Evolutionary conservation across 2,797 vertebrate genomes (phyloP).

Genomic region (Morus bassanus): DNA sequence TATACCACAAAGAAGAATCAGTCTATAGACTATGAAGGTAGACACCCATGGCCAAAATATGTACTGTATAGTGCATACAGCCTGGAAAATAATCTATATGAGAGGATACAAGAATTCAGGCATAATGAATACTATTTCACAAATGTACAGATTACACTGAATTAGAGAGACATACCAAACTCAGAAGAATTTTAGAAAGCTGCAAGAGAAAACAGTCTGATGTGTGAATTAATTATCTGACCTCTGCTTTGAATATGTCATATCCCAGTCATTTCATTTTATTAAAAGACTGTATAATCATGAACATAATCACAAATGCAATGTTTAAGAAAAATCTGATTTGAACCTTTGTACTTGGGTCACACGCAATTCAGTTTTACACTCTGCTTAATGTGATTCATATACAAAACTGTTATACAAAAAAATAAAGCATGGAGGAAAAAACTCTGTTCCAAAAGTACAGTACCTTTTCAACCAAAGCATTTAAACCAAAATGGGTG

Average conservation of each 20-base stretch:
- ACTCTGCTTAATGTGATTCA: not conserved
- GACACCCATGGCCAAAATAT: not conserved
- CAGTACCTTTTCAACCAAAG: not conserved
- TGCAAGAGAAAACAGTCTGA: slow-evolving; percentile 31
- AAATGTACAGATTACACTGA: not conserved
- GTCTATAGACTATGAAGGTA: not conserved
- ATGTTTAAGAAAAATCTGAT: slow-evolving; percentile 52
- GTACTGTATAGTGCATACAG: not conserved
- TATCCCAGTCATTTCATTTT: slow-evolving; percentile 33
- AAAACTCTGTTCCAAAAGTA: not conserved
- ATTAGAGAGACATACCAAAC: not conserved
- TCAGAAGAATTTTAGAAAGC: slow-evolving; percentile 38
- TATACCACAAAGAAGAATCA: not conserved
- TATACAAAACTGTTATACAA: not conserved
- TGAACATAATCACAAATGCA: slow-evolving; percentile 17
- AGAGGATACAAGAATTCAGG: not conserved
- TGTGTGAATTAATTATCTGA: slow-evolving; percentile 53
- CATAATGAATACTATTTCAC: not conserved
- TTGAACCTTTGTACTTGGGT: slow-evolving; percentile 29
- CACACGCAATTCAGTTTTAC: slow-evolving; percentile 23
- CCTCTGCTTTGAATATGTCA: slow-evolving; percentile 47
- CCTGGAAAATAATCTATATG: not conserved
- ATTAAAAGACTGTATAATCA: slow-evolving; percentile 54
- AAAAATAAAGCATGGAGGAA: not conserved
- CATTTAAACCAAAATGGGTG: not conserved